Percentiles rank a stretch among this genome's conserved stretches.
Evolutionary conservation across 2,797 vertebrate species (phyloP).

Genomic region (Cetoscarus ocellatus): DNA sequence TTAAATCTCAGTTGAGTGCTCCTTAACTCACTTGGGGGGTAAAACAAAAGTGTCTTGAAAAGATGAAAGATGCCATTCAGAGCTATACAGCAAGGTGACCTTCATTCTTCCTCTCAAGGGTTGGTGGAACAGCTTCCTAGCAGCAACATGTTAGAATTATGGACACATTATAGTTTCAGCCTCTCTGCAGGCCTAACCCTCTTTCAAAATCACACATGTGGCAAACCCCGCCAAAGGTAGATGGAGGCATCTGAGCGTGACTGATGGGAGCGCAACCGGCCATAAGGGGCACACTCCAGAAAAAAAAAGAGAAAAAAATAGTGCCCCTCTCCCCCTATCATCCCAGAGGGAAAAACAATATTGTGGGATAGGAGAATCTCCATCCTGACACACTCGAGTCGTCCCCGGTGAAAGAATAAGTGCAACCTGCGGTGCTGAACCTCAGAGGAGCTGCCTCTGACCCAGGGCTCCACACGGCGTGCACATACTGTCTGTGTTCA

Average conservation of each 20-base stretch:
- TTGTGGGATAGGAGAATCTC: slow-evolving; percentile 14
- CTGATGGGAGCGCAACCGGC: slow-evolving; percentile 43
- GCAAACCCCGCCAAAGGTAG: slow-evolving; percentile 44
- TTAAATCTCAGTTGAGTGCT: slow-evolving; percentile 6
- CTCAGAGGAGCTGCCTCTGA: slow-evolving; percentile 29
- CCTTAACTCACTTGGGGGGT: background rate
- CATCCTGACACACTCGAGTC: slow-evolving; percentile 40
- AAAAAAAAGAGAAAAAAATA: slow-evolving; percentile 28
- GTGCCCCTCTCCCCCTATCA: slow-evolving; percentile 12
- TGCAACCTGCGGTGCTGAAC: slow-evolving; percentile 19
- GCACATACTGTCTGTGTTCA: slow-evolving; percentile 16
- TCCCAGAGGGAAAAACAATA: slow-evolving; percentile 38
- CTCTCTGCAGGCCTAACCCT: slow-evolving; percentile 31
- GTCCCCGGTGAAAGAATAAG: slow-evolving; percentile 31
- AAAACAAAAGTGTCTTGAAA: slow-evolving; percentile 23
- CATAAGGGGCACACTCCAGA: slow-evolving; percentile 33
- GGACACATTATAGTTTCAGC: slow-evolving; percentile 42
- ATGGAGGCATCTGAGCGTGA: slow-evolving; percentile 49
- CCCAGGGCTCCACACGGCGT: slow-evolving; percentile 9
- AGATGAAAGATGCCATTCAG: slow-evolving; percentile 3
- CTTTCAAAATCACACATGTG: slow-evolving; percentile 48
- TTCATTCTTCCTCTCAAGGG: slow-evolving; percentile 13
- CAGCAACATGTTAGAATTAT: slow-evolving; percentile 50
- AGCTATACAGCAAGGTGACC: slow-evolving; percentile 23
- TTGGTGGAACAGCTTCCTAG: slow-evolving; percentile 8